phyloP scores from a whole-genome alignment of 2,888 invertebrate species.

The Octonoba sinensis region DNA sequence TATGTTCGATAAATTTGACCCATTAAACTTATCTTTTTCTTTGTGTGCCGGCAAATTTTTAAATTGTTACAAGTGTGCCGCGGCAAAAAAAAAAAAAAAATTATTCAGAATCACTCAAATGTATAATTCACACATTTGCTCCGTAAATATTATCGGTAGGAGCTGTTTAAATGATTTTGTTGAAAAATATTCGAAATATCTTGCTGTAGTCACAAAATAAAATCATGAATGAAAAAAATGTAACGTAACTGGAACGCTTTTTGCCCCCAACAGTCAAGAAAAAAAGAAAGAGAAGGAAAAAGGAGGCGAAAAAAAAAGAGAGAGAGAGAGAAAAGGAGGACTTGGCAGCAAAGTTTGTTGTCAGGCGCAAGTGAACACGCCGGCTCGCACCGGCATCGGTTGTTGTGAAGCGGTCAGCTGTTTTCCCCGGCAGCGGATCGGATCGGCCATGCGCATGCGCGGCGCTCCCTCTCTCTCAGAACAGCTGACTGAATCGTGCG shows the following conservation, averaged over 20 bases:
- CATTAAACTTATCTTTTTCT: too few relatives aligned
- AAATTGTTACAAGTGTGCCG: too few relatives aligned
- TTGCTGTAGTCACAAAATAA: too few relatives aligned
- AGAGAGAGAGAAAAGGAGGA: background rate
- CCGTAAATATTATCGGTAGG: too few relatives aligned
- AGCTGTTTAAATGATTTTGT: too few relatives aligned
- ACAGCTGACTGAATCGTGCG: constrained; percentile 45
- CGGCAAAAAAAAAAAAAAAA: too few relatives aligned
- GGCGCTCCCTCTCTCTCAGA: background rate
- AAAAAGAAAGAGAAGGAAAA: background rate
- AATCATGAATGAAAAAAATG: background rate
- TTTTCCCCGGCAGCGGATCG: constrained; percentile 29
- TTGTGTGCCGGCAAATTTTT: too few relatives aligned
- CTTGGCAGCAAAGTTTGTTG: background rate
- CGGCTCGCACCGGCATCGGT: background rate
- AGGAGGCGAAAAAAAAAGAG: background rate
- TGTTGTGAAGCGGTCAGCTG: constrained; percentile 60
- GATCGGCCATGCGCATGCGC: constrained; percentile 28
- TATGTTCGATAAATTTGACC: too few relatives aligned
- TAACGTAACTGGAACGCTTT: background rate
- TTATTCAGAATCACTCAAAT: too few relatives aligned
- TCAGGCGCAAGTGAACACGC: too few relatives aligned
- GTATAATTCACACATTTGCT: too few relatives aligned
- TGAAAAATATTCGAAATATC: too few relatives aligned
- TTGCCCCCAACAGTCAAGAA: background rate